Percentiles rank a stretch among this genome's conserved stretches.
Evolutionary conservation across 37 sponge, comb jelly and placozoan species (phyloP).

Genomic region (Theonella swinhoei): DNA sequence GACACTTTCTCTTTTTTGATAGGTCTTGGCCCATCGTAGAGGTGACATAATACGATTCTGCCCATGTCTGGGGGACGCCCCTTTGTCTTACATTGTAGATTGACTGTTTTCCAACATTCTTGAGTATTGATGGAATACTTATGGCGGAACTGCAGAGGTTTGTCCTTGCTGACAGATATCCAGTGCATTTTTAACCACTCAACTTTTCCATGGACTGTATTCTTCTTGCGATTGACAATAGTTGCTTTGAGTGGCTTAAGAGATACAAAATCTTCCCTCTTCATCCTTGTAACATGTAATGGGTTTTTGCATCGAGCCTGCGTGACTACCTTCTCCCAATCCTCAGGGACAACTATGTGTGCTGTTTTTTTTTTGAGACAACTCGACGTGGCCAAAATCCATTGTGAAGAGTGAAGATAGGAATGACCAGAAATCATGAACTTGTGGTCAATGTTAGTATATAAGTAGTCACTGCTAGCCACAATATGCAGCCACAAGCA

Average conservation of each 20-base stretch:
- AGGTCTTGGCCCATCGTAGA: background rate
- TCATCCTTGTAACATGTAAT: slow-evolving; percentile 8
- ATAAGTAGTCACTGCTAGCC: slow-evolving; percentile 5
- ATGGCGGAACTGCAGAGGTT: slow-evolving; percentile 11
- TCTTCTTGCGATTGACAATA: slow-evolving; percentile 22
- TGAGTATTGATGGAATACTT: slow-evolving; percentile 14
- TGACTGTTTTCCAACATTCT: slow-evolving; percentile 33
- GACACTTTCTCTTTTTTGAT: slow-evolving; percentile 1
- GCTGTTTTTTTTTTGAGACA: background rate
- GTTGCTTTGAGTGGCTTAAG: background rate
- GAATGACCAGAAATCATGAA: slow-evolving; percentile 47
- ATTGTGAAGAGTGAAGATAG: slow-evolving; percentile 26
- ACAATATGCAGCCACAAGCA: slow-evolving; percentile 31
- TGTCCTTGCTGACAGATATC: slow-evolving; percentile 12
- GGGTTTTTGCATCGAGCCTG: slow-evolving; percentile 3
- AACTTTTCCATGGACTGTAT: slow-evolving; percentile 10
- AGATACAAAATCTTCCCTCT: slow-evolving; percentile 22
- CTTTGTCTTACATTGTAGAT: slow-evolving; percentile 13
- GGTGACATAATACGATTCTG: background rate
- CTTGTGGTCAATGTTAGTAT: slow-evolving; percentile 38
- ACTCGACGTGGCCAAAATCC: slow-evolving; percentile 19
- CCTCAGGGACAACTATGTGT: slow-evolving; percentile 22
- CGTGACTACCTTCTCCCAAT: slow-evolving; percentile 14
- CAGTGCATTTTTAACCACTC: slow-evolving; percentile 36
- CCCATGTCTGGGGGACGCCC: slow-evolving; percentile 16